phyloP scores from a whole-genome alignment of 1,140 invertebrate genomes.

The Bradynema listronoti region DNA sequence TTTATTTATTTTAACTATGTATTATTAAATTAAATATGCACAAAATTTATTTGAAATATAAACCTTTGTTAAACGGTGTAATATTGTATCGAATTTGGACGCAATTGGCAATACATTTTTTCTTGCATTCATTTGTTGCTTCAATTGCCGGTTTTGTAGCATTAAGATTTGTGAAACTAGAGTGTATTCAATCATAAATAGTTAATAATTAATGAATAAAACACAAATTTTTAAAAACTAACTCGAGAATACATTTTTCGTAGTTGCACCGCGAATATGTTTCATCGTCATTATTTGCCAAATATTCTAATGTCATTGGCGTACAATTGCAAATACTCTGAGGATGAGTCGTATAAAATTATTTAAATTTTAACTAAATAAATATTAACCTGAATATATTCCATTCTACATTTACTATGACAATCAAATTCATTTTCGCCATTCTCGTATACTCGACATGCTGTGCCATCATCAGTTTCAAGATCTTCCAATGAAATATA shows the following conservation, averaged over 20 bases:
- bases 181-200: slow-evolving; percentile 13
- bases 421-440: slow-evolving; percentile 49
- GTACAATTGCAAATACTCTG: slow-evolving; percentile 52
- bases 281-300: slow-evolving; percentile 39
- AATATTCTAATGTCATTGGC: slow-evolving; percentile 36
- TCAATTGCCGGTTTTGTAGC: slow-evolving; percentile 39
- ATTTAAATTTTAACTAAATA: slow-evolving; percentile 1
- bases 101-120: slow-evolving; percentile 45
- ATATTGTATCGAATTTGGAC: slow-evolving; percentile 43
- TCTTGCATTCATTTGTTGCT: slow-evolving; percentile 35
- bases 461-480: slow-evolving; percentile 42
- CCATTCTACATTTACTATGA: slow-evolving; percentile 43
- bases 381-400: slow-evolving; percentile 36
- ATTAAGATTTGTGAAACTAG: not conserved
- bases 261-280: slow-evolving; percentile 47
- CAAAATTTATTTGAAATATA: no score
- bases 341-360: not conserved
- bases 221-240: not conserved
- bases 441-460: slow-evolving; percentile 41
- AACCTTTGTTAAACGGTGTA: slow-evolving; percentile 10
- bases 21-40: no score
- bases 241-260: slow-evolving; percentile 44
- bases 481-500: slow-evolving; percentile 38
- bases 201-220: not conserved
- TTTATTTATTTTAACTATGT: no score